A percentile compares a stretch with the other conserved stretches of the same genome.
These are phyloP conservation scores for Saccopteryx leptura DNA, from an alignment of 2,113 vertebrate genomes.

Conservation along the genomic window DNA sequence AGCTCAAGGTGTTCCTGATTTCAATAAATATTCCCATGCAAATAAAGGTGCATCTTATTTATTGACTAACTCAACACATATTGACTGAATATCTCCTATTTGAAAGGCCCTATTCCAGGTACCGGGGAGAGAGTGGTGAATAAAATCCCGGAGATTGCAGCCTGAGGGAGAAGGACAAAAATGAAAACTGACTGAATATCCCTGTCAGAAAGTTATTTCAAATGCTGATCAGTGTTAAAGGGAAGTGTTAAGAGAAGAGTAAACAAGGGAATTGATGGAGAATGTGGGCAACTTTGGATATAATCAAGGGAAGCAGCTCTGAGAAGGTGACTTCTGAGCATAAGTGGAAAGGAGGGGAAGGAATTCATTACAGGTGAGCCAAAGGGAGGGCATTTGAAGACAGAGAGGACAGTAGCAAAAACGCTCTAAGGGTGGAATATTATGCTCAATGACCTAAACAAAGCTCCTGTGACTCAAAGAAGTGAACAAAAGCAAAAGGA, in stretches of 20 bases:
- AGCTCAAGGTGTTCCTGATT: background rate
- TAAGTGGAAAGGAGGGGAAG: background rate
- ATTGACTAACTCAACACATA: background rate
- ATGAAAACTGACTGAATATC: background rate
- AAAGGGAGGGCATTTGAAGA: accelerated
- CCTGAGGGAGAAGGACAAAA: background rate
- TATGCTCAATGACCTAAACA: background rate
- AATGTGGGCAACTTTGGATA: background rate
- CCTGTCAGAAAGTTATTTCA: background rate
- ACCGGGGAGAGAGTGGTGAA: background rate
- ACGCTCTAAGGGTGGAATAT: background rate
- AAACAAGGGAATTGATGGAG: background rate
- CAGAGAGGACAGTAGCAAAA: background rate
- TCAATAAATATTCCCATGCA: background rate
- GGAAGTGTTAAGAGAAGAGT: background rate
- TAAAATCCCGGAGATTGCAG: background rate
- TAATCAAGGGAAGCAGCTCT: background rate
- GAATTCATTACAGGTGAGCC: background rate
- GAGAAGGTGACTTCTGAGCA: background rate
- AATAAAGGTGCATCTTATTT: background rate
- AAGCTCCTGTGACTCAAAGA: background rate
- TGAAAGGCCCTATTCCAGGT: background rate
- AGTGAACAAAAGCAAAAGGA: background rate
- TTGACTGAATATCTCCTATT: background rate
- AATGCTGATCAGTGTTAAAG: background rate